Conservation (phyloP, 2,888 invertebrate species). For the Protophormia terraenovae region DNA sequence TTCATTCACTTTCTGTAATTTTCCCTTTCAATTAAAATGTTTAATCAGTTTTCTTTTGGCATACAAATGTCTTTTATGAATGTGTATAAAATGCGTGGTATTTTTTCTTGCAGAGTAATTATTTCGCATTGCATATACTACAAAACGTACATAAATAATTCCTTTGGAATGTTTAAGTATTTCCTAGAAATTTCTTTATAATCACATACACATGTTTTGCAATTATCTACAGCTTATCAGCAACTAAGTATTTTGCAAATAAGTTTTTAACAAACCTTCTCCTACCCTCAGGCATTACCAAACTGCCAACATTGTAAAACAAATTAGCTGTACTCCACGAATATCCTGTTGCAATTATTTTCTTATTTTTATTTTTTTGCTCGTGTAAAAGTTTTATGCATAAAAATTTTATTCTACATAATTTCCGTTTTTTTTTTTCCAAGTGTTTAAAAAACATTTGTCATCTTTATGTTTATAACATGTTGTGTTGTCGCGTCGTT, state of each 20-base stretch:
- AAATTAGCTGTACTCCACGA: constrained; percentile 29
- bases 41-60: not conserved
- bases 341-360: constrained; percentile 42
- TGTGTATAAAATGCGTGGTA: not conserved
- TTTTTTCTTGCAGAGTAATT: not conserved
- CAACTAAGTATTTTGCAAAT: not conserved
- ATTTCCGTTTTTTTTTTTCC: constrained; percentile 49
- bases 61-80: not conserved
- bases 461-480: constrained; percentile 60
- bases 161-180: not conserved
- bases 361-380: no score
- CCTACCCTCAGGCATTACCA: not conserved
- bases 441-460: constrained; percentile 63
- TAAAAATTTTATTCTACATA: constrained; percentile 22
- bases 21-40: not conserved
- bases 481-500: constrained; percentile 15
- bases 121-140: not conserved
- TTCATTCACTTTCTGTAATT: no score
- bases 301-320: constrained; percentile 25
- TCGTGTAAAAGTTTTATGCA: not conserved
- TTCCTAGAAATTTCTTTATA: not conserved
- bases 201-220: not conserved
- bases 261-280: not conserved
- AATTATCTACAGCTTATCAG: not conserved
- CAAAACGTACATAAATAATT: not conserved